Conservation (phyloP, 2,797 vertebrate genomes). For the Lophius americanus region DNA sequence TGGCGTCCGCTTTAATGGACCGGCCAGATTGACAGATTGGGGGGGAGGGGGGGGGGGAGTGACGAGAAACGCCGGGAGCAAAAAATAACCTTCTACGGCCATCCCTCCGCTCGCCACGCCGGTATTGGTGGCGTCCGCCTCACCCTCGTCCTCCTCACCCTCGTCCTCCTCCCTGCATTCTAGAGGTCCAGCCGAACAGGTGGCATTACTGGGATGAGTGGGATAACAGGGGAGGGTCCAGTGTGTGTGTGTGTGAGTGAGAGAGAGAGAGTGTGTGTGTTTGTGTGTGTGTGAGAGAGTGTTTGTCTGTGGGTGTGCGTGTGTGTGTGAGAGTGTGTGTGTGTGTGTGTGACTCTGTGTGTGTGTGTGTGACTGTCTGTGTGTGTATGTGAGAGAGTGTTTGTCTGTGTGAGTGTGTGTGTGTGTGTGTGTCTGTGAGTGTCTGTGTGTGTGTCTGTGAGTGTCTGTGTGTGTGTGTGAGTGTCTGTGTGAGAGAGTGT, state of each 20-base stretch:
- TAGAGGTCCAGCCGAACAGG: constrained; percentile 60
- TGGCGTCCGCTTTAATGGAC: constrained; percentile 32
- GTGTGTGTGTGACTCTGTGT: neutral
- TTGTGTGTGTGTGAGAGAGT: constrained; percentile 27
- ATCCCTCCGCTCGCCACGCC: constrained; percentile 33
- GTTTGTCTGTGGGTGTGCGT: too few species aligned
- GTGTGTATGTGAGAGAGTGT: constrained; percentile 26
- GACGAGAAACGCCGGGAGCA: constrained; percentile 42
- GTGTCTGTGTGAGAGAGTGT: too few species aligned
- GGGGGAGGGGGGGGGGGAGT: constrained; percentile 42
- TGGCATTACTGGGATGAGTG: constrained; percentile 74
- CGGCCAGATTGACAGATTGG: constrained; percentile 46
- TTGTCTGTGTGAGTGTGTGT: constrained; percentile 10
- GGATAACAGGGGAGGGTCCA: constrained; percentile 49
- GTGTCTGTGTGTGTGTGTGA: too few species aligned
- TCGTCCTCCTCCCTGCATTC: neutral
- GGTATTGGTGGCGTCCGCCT: constrained; percentile 58
- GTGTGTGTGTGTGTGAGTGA: constrained; percentile 18
- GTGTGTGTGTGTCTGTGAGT: constrained; percentile 41
- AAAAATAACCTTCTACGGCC: constrained; percentile 76
- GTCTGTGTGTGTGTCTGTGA: constrained; percentile 25
- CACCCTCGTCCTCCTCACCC: neutral
- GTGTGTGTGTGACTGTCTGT: constrained; percentile 20
- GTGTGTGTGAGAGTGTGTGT: constrained; percentile 10
- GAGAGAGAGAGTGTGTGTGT: constrained; percentile 13